Conservation (phyloP, 2,797 vertebrate species). For the Cryptoblepharus egeriae region DNA sequence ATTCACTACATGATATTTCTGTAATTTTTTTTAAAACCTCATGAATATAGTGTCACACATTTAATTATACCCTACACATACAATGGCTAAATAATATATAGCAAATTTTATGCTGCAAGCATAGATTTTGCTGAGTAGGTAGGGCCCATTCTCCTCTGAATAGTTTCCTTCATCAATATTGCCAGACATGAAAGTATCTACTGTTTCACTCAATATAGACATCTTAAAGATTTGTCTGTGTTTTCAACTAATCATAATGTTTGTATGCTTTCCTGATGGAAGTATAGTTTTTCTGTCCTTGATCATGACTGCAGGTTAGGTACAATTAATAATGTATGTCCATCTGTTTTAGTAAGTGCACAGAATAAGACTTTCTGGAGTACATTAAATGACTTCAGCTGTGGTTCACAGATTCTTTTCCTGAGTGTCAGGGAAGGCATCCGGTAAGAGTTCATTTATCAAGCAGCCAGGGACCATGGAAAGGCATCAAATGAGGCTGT, state of each 20-base stretch:
- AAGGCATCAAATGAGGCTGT: conserved; percentile 45
- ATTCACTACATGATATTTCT: not conserved
- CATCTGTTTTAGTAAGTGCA: conserved; percentile 67
- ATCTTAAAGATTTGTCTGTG: conserved; percentile 62
- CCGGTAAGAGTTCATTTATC: conserved; percentile 67
- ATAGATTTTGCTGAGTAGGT: conserved; percentile 31
- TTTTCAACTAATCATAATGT: conserved; percentile 70
- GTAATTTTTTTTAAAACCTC: not conserved
- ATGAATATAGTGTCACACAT: not conserved
- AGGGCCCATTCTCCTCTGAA: conserved; percentile 43
- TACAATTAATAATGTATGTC: conserved; percentile 74
- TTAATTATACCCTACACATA: not conserved
- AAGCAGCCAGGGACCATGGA: conserved; percentile 59
- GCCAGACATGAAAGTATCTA: conserved; percentile 42
- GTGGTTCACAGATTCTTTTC: conserved; percentile 44
- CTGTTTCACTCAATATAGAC: conserved; percentile 58
- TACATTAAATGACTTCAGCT: conserved; percentile 68
- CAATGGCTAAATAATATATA: not conserved
- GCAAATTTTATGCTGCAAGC: not conserved
- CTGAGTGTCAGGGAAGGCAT: conserved; percentile 59
- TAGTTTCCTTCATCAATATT: conserved; percentile 50
- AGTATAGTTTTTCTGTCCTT: conserved; percentile 58
- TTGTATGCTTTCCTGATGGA: conserved; percentile 67
- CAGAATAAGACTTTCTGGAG: conserved; percentile 52
- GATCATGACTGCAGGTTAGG: conserved; percentile 65